phyloP scores from a whole-genome alignment of 2,797 vertebrate genomes.

The Brotula barbata region DNA sequence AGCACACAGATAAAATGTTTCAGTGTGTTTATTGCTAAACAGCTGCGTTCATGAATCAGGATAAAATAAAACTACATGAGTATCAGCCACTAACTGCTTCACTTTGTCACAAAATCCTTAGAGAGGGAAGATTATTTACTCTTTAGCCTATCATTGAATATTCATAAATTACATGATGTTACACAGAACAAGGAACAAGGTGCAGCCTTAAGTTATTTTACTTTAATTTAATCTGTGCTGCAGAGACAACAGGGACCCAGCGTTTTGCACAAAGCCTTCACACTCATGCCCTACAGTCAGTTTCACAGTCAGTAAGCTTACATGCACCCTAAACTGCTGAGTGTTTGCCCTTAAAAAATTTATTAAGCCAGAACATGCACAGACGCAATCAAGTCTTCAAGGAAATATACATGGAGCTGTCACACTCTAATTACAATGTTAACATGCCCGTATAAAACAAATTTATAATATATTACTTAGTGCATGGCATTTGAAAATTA shows the following conservation, averaged over 20 bases:
- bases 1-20: background rate
- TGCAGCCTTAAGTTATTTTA: background rate
- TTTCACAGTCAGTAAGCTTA: too few relatives aligned
- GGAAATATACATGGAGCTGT: too few relatives aligned
- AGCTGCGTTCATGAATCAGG: slow-evolving; percentile 18
- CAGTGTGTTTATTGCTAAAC: slow-evolving; percentile 6
- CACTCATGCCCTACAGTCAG: too few relatives aligned
- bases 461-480: too few relatives aligned
- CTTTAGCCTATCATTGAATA: slow-evolving; percentile 14
- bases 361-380: too few relatives aligned
- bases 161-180: slow-evolving; percentile 10
- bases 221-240: background rate
- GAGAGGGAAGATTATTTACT: slow-evolving; percentile 13
- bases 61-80: slow-evolving; percentile 17
- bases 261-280: too few relatives aligned
- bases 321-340: too few relatives aligned
- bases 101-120: slow-evolving; percentile 4
- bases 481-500: too few relatives aligned
- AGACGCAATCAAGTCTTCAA: too few relatives aligned
- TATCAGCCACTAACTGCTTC: slow-evolving; percentile 15
- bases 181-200: slow-evolving; percentile 4
- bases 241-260: background rate
- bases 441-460: too few relatives aligned
- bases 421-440: too few relatives aligned
- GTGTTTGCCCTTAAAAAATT: too few relatives aligned